phyloP scores from a whole-genome alignment of 2,113 vertebrate species.

The Chionodraco myersi region DNA sequence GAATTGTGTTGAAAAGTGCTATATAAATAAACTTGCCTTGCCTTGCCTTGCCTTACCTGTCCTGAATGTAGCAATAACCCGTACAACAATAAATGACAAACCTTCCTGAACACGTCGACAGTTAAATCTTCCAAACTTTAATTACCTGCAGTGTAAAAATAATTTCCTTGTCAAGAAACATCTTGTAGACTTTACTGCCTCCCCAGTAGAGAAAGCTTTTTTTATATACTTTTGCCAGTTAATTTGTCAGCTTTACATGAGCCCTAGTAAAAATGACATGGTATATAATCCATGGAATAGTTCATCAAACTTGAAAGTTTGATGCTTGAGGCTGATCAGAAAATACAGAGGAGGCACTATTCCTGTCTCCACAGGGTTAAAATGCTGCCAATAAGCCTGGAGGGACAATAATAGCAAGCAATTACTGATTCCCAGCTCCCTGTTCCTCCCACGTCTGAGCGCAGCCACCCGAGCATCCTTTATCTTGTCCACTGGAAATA shows the following conservation, averaged over 20 bases:
- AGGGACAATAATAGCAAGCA: conserved; percentile 66
- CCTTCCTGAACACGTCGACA: not conserved
- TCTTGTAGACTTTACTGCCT: conserved; percentile 7
- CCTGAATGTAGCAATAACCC: too few species aligned
- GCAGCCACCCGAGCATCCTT: conserved; percentile 30
- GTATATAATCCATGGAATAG: conserved; percentile 8
- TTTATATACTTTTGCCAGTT: not conserved
- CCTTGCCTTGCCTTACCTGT: too few species aligned
- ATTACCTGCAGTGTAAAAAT: conserved; percentile 17
- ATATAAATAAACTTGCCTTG: too few species aligned
- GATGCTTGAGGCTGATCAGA: not conserved
- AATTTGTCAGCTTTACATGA: conserved; percentile 10
- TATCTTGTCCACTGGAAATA: conserved; percentile 61
- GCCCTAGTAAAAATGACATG: not conserved
- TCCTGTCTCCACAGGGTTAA: conserved; percentile 45
- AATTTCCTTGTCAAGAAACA: conserved; percentile 2
- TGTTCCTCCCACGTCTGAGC: conserved; percentile 37
- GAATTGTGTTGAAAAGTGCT: too few species aligned
- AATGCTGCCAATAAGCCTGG: conserved; percentile 47
- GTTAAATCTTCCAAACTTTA: not conserved
- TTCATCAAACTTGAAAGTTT: not conserved
- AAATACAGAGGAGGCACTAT: conserved; percentile 28
- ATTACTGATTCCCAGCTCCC: conserved; percentile 20
- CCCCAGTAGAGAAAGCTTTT: conserved; percentile 22
- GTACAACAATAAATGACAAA: not conserved